These are phyloP conservation scores for Pyrocephalus nanus DNA, from an alignment of 2,797 vertebrate species.

Conservation along the genomic window DNA sequence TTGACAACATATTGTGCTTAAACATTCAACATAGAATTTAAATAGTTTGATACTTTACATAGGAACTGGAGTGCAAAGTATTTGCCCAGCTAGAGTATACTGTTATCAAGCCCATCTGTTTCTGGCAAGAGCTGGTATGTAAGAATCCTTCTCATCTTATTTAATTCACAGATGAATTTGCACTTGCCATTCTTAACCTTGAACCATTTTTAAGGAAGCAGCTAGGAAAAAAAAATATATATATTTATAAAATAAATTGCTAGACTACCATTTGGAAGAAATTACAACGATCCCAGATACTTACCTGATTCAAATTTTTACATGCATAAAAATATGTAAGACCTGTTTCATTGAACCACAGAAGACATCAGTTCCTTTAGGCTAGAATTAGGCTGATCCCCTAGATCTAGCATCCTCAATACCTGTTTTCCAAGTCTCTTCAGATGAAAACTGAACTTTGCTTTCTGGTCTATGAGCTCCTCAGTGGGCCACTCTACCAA, in stretches of 20 bases:
- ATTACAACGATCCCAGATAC: background rate
- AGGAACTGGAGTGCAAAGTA: background rate
- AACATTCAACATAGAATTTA: background rate
- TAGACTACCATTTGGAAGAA: background rate
- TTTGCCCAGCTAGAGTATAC: background rate
- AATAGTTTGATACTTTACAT: background rate
- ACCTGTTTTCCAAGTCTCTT: background rate
- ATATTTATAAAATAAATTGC: background rate
- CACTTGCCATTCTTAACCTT: background rate
- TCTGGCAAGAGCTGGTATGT: background rate
- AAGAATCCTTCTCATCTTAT: background rate
- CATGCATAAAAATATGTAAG: background rate
- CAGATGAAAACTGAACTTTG: background rate
- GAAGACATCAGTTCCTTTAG: background rate
- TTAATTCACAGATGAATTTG: background rate
- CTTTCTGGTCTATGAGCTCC: background rate
- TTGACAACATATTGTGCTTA: background rate
- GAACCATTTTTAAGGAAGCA: background rate
- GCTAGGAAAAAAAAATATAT: background rate
- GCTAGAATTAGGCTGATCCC: background rate
- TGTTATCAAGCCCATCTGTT: constrained; percentile 15
- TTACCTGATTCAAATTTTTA: background rate
- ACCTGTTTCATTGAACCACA: background rate
- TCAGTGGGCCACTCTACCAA: background rate
- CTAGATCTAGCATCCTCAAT: background rate